Conservation (phyloP, 2,797 vertebrate species). For the Typhlichthys subterraneus region DNA sequence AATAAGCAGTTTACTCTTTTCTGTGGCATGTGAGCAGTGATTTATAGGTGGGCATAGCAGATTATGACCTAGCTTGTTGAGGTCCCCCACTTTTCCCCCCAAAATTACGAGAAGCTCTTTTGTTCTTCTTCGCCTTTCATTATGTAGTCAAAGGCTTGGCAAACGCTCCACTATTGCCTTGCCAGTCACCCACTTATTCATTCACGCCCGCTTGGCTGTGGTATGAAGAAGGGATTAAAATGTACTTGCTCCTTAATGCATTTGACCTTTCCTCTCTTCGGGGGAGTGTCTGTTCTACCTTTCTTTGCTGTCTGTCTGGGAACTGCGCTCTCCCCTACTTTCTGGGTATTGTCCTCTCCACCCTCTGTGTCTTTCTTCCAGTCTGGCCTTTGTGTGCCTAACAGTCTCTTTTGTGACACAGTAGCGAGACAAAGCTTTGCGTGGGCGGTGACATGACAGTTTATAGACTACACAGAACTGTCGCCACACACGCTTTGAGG, state of each 20-base stretch:
- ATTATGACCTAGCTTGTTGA: slow-evolving; percentile 36
- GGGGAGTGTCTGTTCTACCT: neutral
- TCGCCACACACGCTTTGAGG: slow-evolving; percentile 63
- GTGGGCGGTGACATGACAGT: slow-evolving; percentile 64
- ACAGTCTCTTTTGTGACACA: slow-evolving; percentile 36
- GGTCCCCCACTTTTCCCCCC: slow-evolving; percentile 4
- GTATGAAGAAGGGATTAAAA: neutral
- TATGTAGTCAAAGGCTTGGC: slow-evolving; percentile 47
- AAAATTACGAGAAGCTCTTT: slow-evolving; percentile 28
- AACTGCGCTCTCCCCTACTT: neutral
- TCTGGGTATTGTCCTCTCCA: neutral
- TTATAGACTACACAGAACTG: slow-evolving; percentile 47
- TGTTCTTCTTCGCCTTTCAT: slow-evolving; percentile 40
- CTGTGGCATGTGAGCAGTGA: slow-evolving; percentile 21
- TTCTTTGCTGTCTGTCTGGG: neutral
- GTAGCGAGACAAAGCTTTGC: slow-evolving; percentile 54
- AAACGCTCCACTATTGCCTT: slow-evolving; percentile 11
- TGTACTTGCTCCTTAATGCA: slow-evolving; percentile 8
- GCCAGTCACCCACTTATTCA: slow-evolving; percentile 15
- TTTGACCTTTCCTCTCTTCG: slow-evolving; percentile 4
- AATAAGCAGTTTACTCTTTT: slow-evolving; percentile 24
- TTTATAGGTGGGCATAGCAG: slow-evolving; percentile 29
- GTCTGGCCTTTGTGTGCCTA: neutral
- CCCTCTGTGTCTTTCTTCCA: neutral
- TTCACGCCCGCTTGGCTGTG: slow-evolving; percentile 13